Base-by-base conservation (phyloP, 2,797 vertebrate species). In the Macropus fuliginosus region DNA sequence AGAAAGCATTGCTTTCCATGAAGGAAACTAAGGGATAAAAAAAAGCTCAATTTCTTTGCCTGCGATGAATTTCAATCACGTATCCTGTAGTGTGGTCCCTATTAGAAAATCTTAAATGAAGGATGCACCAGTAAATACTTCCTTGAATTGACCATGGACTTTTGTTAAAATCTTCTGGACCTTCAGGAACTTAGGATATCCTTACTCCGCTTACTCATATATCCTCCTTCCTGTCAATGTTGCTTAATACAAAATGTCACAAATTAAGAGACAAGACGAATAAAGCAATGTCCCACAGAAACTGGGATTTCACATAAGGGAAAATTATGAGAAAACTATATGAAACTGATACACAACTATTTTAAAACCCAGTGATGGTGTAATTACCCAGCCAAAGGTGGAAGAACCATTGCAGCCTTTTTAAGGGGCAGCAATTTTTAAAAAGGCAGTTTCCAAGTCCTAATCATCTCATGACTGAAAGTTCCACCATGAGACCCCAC, bases 331-430 rank as follows among this genome's bases (percentile, higher is more conserved):
- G 8, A 91, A 66, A 94, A 95, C 10, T 2, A 55, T 34, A 56
- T 93, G 90, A 89, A 93, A 34, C 31, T 81, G 55, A 55, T 3
- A 93, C 28, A 90, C 5, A 2, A 5, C 12, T 92, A 14, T 54
- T 90, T 91, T 46, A 91, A 96, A 92, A 91, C 29, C 40, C 92
- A 55, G n/a, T 93, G 66, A 50, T 4, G 52, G 18, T 91, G 28
- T 54, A 74, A 90, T 24, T 57, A 55, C 10, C 3, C 34, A 56
- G 90, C 4, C 1, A 87, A 95, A 5, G 34, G 92, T 9, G 31
- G 54, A 24, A 90, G 50, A 87, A 52, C n/a, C 1, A 31, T 4
- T 31, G 29, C 0, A 92, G 52, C 29, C 40, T 2, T 31, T 14
- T 4, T 54, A n/a, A 92, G 54, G 21, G 40, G 16, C 40, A 87